A percentile compares a stretch with the other conserved stretches of the same genome.
Conservation (phyloP, 2,888 invertebrate genomes). For the Aquatica leii region DNA sequence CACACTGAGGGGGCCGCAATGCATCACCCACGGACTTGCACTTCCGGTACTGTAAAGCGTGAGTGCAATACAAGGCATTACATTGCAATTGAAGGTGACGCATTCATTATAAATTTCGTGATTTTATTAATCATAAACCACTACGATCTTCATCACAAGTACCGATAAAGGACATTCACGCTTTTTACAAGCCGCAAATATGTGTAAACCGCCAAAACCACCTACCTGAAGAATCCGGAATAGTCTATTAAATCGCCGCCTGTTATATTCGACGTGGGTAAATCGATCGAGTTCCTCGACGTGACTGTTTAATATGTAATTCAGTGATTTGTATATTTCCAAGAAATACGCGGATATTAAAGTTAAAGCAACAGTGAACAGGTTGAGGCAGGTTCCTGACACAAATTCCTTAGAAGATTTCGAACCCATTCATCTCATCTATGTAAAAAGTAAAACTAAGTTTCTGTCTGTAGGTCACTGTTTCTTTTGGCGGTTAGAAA, state of each 20-base stretch:
- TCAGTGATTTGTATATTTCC: constrained; percentile 26
- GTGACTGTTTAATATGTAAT: constrained; percentile 29
- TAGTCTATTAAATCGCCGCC: constrained; percentile 5
- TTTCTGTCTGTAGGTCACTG: constrained; percentile 9
- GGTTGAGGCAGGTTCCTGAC: constrained; percentile 36
- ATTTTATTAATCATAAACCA: constrained; percentile 23
- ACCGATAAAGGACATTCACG: neutral
- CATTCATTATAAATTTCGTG: constrained; percentile 27
- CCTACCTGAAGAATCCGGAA: constrained; percentile 27
- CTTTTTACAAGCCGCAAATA: constrained; percentile 30
- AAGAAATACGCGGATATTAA: constrained; percentile 23
- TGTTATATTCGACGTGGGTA: constrained; percentile 8
- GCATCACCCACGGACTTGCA: constrained; percentile 42
- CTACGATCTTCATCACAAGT: neutral
- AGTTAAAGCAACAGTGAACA: constrained; percentile 27
- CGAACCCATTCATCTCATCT: constrained; percentile 33
- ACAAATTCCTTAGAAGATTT: constrained; percentile 32
- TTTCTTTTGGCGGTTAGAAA: constrained; percentile 19
- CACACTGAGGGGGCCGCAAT: constrained; percentile 42
- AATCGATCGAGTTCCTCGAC: constrained; percentile 20
- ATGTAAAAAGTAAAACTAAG: constrained; percentile 29
- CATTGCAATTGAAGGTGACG: constrained; percentile 33
- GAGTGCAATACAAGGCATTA: constrained; percentile 24
- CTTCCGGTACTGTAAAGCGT: constrained; percentile 41
- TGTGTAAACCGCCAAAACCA: constrained; percentile 19